These are phyloP conservation scores for Botia almorhae DNA, from an alignment of 2,797 vertebrate species.

Conservation along the genomic window DNA sequence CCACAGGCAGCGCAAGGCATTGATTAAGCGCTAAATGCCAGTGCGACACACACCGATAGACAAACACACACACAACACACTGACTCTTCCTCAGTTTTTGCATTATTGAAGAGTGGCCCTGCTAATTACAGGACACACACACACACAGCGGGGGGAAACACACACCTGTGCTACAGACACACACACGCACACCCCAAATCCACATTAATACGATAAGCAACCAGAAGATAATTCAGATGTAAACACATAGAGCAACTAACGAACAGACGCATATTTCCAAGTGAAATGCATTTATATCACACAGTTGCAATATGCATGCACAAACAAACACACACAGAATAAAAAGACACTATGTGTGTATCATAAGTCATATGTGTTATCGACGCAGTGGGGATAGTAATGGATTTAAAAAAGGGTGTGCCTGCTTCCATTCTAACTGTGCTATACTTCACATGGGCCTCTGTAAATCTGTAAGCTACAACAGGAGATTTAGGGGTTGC, in stretches of 20 bases:
- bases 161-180: slow-evolving; percentile 4
- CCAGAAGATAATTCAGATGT: background rate
- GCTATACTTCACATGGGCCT: slow-evolving; percentile 23
- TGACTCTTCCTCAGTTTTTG: slow-evolving; percentile 58
- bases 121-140: slow-evolving; percentile 65
- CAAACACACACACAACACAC: slow-evolving; percentile 45
- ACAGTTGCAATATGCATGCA: slow-evolving; percentile 33
- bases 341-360: background rate
- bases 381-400: slow-evolving; percentile 7
- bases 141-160: slow-evolving; percentile 45
- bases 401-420: slow-evolving; percentile 26
- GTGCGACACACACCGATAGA: slow-evolving; percentile 62
- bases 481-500: slow-evolving; percentile 37
- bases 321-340: slow-evolving; percentile 24
- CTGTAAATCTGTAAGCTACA: slow-evolving; percentile 35
- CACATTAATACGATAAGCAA: background rate
- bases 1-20: slow-evolving; percentile 74
- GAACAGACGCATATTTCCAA: background rate
- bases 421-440: background rate
- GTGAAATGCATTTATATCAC: background rate
- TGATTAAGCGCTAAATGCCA: slow-evolving; percentile 83
- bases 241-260: background rate
- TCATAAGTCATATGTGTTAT: slow-evolving; percentile 21
- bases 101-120: slow-evolving; percentile 63
- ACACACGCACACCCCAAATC: background rate